Conservation (phyloP, 2,797 vertebrate species). For the Tragopan temminckii region DNA sequence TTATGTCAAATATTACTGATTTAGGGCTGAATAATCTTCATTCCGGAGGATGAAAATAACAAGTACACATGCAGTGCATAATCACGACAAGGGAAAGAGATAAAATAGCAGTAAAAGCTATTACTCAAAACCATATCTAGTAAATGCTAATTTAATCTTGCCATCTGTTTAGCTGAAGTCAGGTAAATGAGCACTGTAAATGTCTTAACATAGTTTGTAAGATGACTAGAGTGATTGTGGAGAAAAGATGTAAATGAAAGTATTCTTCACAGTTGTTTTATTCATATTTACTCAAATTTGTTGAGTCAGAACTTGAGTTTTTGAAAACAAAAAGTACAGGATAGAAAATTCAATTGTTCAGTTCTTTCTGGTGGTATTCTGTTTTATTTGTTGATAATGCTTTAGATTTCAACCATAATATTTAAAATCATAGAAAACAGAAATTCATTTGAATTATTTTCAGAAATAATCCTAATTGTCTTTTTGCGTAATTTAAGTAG, state of each 20-base stretch:
- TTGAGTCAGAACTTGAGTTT: neutral
- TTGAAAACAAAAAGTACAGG: neutral
- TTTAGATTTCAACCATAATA: constrained; percentile 1
- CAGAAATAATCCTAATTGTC: no score
- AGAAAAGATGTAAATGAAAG: neutral
- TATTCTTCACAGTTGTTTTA: neutral
- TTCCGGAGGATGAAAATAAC: neutral
- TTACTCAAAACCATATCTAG: neutral
- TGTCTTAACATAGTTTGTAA: neutral
- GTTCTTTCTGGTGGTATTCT: neutral
- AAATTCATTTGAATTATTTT: no score
- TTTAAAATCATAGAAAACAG: constrained; percentile 4
- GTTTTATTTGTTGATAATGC: neutral
- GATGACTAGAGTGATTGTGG: neutral
- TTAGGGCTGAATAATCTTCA: neutral
- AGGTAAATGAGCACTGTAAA: neutral
- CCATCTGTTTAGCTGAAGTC: neutral
- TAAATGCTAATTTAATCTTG: neutral
- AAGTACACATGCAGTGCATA: neutral
- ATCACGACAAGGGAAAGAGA: neutral
- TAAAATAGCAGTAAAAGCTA: neutral
- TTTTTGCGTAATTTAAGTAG: constrained; percentile 26
- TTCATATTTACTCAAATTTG: neutral
- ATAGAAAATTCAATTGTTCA: neutral
- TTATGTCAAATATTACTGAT: neutral